Conservation (phyloP, 2,888 invertebrate species). For the Zootermopsis nevadensis region DNA sequence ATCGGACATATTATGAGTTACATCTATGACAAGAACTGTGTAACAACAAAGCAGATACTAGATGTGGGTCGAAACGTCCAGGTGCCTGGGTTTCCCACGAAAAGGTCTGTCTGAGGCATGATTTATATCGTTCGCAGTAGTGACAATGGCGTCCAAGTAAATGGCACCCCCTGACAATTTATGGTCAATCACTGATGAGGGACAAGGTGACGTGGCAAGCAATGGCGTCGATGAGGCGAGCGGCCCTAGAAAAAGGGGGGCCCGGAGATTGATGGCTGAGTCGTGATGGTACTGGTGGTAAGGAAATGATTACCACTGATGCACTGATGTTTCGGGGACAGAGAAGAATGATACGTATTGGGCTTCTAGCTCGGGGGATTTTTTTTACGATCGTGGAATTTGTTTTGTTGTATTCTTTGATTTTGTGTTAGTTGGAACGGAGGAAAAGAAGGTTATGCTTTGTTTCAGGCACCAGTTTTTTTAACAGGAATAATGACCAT, state of each 20-base stretch:
- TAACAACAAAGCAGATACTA: too few relatives aligned
- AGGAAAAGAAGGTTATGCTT: too few relatives aligned
- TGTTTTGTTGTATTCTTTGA: background rate
- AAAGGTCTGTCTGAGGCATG: conserved; percentile 29
- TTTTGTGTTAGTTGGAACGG: background rate
- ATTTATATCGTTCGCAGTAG: conserved; percentile 43
- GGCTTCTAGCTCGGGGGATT: background rate
- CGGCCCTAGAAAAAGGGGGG: conserved; percentile 23
- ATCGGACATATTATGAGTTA: too few relatives aligned
- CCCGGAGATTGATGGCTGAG: conserved; percentile 48
- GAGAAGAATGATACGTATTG: conserved; percentile 39
- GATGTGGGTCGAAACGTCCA: background rate
- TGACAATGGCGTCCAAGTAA: conserved; percentile 44
- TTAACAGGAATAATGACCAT: too few relatives aligned
- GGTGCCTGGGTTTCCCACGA: conserved; percentile 24
- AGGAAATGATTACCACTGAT: conserved; percentile 46
- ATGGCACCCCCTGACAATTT: conserved; percentile 66
- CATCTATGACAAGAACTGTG: too few relatives aligned
- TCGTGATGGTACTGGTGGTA: conserved; percentile 24
- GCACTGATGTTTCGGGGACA: conserved; percentile 38
- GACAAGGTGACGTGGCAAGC: conserved; percentile 51
- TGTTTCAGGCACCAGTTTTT: too few relatives aligned
- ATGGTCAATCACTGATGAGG: conserved; percentile 61
- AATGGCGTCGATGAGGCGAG: conserved; percentile 38
- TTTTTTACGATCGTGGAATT: background rate